phyloP scores from a whole-genome alignment of 2,888 invertebrate genomes.

The Drosophila peninsularis region DNA sequence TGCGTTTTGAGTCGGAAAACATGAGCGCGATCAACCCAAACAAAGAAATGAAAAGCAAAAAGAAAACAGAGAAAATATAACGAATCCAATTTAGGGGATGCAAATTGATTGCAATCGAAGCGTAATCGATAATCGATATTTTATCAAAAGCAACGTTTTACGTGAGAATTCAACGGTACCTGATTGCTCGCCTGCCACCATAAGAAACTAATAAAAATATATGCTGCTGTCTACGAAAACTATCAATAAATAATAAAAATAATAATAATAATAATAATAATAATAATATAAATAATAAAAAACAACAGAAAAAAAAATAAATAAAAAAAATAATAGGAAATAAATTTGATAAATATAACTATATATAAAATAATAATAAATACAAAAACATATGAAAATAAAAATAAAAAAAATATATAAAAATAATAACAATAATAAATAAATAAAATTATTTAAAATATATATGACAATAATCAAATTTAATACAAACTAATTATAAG shows the following conservation, averaged over 20 bases:
- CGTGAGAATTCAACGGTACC: conserved; percentile 43
- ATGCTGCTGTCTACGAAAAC: conserved; percentile 64
- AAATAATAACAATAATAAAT: conserved; percentile 46
- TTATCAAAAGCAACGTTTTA: conserved; percentile 63
- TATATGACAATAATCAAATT: conserved; percentile 61
- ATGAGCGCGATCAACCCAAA: conserved; percentile 52
- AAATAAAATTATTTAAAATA: not conserved
- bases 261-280: not conserved
- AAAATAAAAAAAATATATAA: conserved; percentile 18
- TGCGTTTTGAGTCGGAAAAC: conserved; percentile 48
- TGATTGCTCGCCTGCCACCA: conserved; percentile 70
- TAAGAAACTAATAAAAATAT: conserved; percentile 13
- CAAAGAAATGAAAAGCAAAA: conserved; percentile 10
- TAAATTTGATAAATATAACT: not conserved
- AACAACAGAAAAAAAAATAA: conserved; percentile 29
- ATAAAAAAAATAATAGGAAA: conserved; percentile 50
- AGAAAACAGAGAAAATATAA: conserved; percentile 17
- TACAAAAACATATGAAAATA: conserved; percentile 13
- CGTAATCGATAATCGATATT: conserved; percentile 69
- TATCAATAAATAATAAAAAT: conserved; percentile 5
- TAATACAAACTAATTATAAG: conserved; percentile 59
- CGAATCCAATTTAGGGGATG: conserved; percentile 61
- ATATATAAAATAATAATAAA: conserved; percentile 46
- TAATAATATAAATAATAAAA: conserved; percentile 6
- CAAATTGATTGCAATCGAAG: conserved; percentile 60